Conservation (phyloP, 2,797 vertebrate genomes). For the Crypturellus tataupa region DNA sequence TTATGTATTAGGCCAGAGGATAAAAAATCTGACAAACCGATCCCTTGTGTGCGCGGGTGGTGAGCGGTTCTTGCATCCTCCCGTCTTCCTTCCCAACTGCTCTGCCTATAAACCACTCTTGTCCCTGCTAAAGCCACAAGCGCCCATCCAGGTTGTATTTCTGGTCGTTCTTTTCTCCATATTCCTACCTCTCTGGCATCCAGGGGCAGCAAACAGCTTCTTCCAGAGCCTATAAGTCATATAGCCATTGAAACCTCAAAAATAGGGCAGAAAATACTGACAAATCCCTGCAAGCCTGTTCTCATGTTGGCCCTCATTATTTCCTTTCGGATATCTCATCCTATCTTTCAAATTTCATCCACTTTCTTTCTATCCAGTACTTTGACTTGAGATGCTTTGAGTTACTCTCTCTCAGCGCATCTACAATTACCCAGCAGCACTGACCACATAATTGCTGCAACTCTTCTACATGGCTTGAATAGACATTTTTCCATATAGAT, state of each 20-base stretch:
- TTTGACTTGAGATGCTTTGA: neutral
- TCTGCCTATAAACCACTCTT: neutral
- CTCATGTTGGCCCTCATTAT: neutral
- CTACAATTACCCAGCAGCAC: neutral
- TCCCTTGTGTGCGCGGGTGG: neutral
- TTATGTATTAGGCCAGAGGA: neutral
- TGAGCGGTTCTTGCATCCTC: neutral
- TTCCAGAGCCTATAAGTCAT: neutral
- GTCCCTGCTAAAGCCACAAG: neutral
- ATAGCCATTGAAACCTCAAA: neutral
- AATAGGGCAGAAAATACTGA: fast-evolving
- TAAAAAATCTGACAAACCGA: neutral
- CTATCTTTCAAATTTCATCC: neutral
- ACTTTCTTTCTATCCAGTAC: neutral
- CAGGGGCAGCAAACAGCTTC: fast-evolving
- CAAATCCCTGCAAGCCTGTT: neutral
- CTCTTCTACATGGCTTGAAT: neutral
- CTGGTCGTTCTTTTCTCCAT: neutral
- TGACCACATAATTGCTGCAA: neutral
- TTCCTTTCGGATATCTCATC: neutral
- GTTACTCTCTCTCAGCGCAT: neutral
- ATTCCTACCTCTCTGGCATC: neutral
- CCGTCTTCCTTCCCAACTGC: neutral
- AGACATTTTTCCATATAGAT: neutral
- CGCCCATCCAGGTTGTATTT: neutral